phyloP scores from a whole-genome alignment of 92 coral and sea anemone genomes.

The Heteractis magnifica region DNA sequence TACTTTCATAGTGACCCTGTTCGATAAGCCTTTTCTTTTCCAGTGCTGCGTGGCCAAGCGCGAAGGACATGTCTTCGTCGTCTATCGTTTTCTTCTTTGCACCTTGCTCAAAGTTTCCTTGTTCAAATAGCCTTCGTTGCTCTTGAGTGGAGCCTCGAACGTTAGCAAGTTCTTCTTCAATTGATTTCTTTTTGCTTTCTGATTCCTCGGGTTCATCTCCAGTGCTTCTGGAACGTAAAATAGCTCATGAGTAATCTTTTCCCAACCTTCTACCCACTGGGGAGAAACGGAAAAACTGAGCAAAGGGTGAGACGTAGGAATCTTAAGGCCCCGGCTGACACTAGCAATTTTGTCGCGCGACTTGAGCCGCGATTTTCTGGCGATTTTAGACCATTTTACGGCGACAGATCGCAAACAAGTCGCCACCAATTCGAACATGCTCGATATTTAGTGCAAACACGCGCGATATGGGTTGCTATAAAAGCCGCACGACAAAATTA shows the following conservation, averaged over 20 bases:
- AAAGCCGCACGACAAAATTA: too few relatives aligned
- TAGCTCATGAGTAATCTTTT: not conserved
- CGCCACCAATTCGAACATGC: too few relatives aligned
- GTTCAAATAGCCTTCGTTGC: constrained; percentile 44
- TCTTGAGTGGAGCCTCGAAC: constrained; percentile 30
- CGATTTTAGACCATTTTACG: too few relatives aligned
- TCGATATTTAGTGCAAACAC: too few relatives aligned
- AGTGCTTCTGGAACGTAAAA: not conserved
- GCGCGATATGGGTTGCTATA: too few relatives aligned
- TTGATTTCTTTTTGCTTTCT: constrained; percentile 2
- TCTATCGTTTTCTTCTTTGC: constrained; percentile 23
- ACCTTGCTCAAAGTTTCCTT: constrained; percentile 12
- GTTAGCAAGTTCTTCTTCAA: constrained; percentile 18
- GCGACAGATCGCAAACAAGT: too few relatives aligned
- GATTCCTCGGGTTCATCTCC: constrained; percentile 16
- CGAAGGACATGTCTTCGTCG: constrained; percentile 24
- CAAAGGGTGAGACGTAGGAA: too few relatives aligned
- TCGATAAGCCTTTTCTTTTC: constrained; percentile 19
- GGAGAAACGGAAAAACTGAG: too few relatives aligned
- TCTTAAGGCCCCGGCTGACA: too few relatives aligned
- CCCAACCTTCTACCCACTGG: too few relatives aligned
- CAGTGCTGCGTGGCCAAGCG: constrained; percentile 5
- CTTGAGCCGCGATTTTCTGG: too few relatives aligned
- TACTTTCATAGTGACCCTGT: constrained; percentile 12
- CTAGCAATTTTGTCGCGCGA: too few relatives aligned